These are phyloP conservation scores for Spatula versicolor DNA, from an alignment of 2,797 vertebrate genomes.

Conservation along the genomic window DNA sequence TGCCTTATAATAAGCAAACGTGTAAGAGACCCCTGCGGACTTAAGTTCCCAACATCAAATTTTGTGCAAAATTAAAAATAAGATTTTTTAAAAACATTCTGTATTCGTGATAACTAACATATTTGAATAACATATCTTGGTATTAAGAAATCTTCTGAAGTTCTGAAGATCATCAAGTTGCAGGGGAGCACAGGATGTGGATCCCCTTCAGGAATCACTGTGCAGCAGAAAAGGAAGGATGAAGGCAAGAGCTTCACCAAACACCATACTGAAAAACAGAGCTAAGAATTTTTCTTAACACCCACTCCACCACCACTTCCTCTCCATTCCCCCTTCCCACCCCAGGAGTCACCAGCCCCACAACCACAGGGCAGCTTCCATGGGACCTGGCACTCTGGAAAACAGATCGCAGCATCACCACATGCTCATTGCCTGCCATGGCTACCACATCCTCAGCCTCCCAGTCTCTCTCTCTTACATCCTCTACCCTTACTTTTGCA, in stretches of 20 bases:
- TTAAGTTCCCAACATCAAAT: neutral
- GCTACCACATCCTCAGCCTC: neutral
- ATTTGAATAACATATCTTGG: neutral
- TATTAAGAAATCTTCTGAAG: neutral
- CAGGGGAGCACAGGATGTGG: fast-evolving
- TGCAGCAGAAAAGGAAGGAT: neutral
- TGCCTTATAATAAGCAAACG: neutral
- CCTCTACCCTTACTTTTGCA: neutral
- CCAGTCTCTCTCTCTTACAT: neutral
- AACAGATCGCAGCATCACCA: neutral
- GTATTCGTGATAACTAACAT: neutral
- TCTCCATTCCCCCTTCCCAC: neutral
- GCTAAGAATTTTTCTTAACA: neutral
- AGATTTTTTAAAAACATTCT: fast-evolving
- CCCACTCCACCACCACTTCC: neutral
- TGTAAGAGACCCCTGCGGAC: neutral
- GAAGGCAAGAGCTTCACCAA: neutral
- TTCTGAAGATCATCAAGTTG: neutral
- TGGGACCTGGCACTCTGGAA: neutral
- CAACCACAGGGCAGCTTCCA: neutral
- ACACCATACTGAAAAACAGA: neutral
- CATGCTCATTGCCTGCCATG: no score
- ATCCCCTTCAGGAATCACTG: neutral
- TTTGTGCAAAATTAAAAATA: neutral
- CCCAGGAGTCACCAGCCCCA: fast-evolving